Base-by-base conservation (phyloP, 2,888 invertebrate species). In the Netelia virgata region DNA sequence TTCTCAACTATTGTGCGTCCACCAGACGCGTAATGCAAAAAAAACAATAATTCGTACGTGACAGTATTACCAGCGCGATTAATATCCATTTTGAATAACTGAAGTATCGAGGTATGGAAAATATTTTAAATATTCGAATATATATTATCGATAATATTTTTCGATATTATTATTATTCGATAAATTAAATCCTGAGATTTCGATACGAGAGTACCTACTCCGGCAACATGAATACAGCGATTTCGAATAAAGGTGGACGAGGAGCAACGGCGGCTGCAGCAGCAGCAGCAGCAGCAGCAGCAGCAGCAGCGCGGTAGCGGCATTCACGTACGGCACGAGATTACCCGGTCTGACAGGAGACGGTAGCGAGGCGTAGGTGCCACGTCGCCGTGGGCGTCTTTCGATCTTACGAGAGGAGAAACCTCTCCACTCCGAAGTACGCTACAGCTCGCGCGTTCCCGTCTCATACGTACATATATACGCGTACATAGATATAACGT, bases 351-450 rank as follows among this genome's bases (percentile, higher is more conserved):
- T 90, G 90, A 91, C 90, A 91, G 89, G 89, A 89, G 87, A 87
- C 89, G 90, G 92, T 91, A 91, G 91, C 89, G 89, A 89, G 89
- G 90, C 90, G 91, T 91, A 91, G 91, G 90, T 91, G 90, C 90
- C 88, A 89, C 90, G 90, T 92, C 91, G 90, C 92, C 90, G 86
- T 89, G 85, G 90, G 90, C 88, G 82, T 86, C 81, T 78, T 82
- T 57, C 66, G 73, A 74, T 69, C 82, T 82, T 82, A 72, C 84
- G 61, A 75, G 75, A 69, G 66, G 20, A 68, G 66, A 43, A 57
- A 59, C 9, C 43, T 64, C 78, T 82, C 70, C 66, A 66, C 78
- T 84, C 66, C 57, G 63, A 47, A 64, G 78, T 53, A 82, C 66
- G 77, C 78, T 84, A 82, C 82, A 82, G 78, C 82, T 82, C 74